Percentiles rank a stretch among this genome's conserved stretches.
Evolutionary conservation across 2,113 vertebrate species (phyloP).

Genomic region (Ptilorrhoa leucosticta): DNA sequence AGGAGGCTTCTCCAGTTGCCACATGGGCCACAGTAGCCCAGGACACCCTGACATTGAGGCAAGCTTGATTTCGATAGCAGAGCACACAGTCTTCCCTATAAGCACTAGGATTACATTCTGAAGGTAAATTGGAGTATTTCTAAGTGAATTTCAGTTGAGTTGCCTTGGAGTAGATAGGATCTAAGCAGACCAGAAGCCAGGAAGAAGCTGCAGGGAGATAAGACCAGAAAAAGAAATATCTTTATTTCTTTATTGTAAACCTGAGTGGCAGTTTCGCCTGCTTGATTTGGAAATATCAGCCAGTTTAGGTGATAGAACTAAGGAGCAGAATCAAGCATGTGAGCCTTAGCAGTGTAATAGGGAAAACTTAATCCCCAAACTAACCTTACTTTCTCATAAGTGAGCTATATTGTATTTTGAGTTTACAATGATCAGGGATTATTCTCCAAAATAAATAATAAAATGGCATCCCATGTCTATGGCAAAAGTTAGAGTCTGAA

Average conservation of each 20-base stretch:
- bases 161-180: background rate
- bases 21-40: background rate
- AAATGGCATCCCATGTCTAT: background rate
- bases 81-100: background rate
- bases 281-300: background rate
- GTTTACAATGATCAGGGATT: background rate
- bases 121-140: background rate
- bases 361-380: slow-evolving; percentile 17
- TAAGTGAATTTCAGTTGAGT: background rate
- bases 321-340: background rate
- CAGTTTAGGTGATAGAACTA: background rate
- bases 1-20: background rate
- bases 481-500: background rate
- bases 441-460: slow-evolving; percentile 30
- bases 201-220: slow-evolving; percentile 2
- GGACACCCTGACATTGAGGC: background rate
- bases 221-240: background rate
- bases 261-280: background rate
- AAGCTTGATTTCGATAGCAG: background rate
- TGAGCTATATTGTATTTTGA: background rate
- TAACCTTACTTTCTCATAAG: background rate
- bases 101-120: background rate
- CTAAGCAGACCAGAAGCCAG: background rate
- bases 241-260: slow-evolving; percentile 37
- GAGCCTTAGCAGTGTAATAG: background rate